Evolutionary conservation across 2,113 vertebrate genomes (phyloP).

Genomic region (Hydrochoerus hydrochaeris): DNA sequence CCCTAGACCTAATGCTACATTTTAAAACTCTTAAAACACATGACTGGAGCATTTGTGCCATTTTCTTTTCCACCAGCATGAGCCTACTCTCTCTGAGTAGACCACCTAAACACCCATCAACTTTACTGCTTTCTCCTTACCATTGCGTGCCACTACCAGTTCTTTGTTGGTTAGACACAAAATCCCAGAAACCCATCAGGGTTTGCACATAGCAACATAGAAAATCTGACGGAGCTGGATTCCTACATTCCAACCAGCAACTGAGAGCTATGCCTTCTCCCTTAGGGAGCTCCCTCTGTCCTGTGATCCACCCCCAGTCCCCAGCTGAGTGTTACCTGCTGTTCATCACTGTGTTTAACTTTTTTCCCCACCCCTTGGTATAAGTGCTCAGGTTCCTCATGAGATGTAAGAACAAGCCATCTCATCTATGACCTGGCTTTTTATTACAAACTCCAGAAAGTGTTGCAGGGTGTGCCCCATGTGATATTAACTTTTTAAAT

Average conservation of each 20-base stretch:
- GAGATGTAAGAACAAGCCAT: not conserved
- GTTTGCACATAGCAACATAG: not conserved
- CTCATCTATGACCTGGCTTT: not conserved
- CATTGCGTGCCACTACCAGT: not conserved
- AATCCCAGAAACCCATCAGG: not conserved
- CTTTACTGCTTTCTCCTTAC: not conserved
- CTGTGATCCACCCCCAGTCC: not conserved
- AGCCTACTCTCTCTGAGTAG: not conserved
- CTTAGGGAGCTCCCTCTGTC: not conserved
- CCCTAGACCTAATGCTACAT: not conserved
- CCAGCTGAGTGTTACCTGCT: not conserved
- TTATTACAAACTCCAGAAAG: conserved; percentile 13
- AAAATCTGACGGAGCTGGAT: not conserved
- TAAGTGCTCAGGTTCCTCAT: not conserved
- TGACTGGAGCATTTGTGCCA: not conserved
- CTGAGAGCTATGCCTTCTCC: not conserved
- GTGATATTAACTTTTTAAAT: not conserved
- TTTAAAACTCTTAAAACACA: not conserved
- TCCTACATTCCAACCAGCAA: not conserved
- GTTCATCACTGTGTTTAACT: not conserved
- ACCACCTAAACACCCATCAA: not conserved
- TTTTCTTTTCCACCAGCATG: not conserved
- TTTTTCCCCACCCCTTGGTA: not conserved
- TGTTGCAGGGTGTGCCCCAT: not conserved
- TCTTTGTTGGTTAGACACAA: not conserved